A percentile compares a stretch with the other conserved stretches of the same genome.
phyloP scores from a whole-genome alignment of 2,888 invertebrate genomes.

The Orchesella flavescens region DNA sequence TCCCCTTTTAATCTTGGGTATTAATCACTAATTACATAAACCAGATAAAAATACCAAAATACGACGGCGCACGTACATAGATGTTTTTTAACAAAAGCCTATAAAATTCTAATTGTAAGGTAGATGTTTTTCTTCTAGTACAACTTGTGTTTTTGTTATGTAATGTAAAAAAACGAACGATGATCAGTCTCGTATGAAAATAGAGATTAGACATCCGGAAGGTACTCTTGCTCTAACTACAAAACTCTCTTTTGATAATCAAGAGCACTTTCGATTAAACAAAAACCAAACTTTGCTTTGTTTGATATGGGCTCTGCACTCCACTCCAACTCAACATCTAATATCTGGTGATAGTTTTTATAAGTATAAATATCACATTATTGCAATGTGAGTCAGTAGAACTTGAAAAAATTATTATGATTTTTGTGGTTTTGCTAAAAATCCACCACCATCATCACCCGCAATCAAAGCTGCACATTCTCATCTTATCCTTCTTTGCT shows the following conservation, averaged over 20 bases:
- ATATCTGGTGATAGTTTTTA: too few species aligned
- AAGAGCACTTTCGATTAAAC: too few species aligned
- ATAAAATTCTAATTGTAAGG: too few species aligned
- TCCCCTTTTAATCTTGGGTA: not conserved
- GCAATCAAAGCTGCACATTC: not conserved
- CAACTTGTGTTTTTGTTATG: not conserved
- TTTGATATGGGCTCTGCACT: too few species aligned
- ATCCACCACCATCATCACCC: not conserved
- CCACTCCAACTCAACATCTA: too few species aligned
- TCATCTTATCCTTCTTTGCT: not conserved
- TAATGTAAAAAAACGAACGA: not conserved
- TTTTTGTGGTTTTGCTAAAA: slow-evolving; percentile 3
- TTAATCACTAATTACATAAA: slow-evolving; percentile 23
- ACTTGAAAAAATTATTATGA: too few species aligned
- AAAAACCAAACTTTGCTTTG: too few species aligned
- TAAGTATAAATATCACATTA: too few species aligned
- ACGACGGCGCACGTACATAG: not conserved
- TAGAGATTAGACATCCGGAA: slow-evolving; percentile 35
- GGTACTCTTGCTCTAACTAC: slow-evolving; percentile 17
- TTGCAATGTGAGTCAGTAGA: too few species aligned
- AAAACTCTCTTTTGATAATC: too few species aligned
- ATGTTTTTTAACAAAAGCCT: not conserved
- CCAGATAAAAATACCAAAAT: not conserved
- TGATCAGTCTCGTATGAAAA: slow-evolving; percentile 4
- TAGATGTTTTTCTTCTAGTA: too few species aligned